A percentile compares a stretch with the other conserved stretches of the same genome.
Evolutionary conservation across 53 echinoderm and acorn worm genomes (phyloP).

Genomic region (Antedon mediterranea): DNA sequence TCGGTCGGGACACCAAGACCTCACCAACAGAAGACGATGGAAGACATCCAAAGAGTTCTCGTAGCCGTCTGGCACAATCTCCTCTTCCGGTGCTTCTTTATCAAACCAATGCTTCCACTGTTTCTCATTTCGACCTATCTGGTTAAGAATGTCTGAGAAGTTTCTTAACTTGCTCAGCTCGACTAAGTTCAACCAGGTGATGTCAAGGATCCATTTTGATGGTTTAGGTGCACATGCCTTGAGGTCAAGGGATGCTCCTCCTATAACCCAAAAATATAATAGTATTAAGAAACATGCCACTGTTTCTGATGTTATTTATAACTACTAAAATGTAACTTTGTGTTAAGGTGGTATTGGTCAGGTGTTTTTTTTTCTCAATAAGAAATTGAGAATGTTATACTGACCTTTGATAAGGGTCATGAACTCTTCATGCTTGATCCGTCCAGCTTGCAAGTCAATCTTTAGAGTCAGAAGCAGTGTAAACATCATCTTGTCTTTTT

Average conservation of each 20-base stretch:
- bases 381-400: background rate
- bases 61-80: constrained; percentile 91
- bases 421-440: constrained; percentile 93
- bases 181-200: constrained; percentile 99
- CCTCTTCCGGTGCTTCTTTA: constrained; percentile 89
- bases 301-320: no score
- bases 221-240: constrained; percentile 85
- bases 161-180: constrained; percentile 87
- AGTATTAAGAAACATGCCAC: no score
- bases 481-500: constrained; percentile 85
- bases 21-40: constrained; percentile 55
- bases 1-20: constrained; percentile 95
- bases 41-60: constrained; percentile 91
- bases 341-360: no score
- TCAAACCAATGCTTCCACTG: constrained; percentile 99
- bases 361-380: background rate
- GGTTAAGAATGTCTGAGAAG: constrained; percentile 82
- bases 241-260: constrained; percentile 87
- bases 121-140: constrained; percentile 86
- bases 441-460: constrained; percentile 83
- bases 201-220: constrained; percentile 93
- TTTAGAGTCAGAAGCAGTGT: constrained; percentile 81
- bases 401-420: constrained; percentile 92
- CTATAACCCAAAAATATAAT: constrained; percentile 27
- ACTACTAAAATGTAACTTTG: no score